Base-by-base conservation (phyloP, 2,888 invertebrate genomes). In the Cheilosia soror region DNA sequence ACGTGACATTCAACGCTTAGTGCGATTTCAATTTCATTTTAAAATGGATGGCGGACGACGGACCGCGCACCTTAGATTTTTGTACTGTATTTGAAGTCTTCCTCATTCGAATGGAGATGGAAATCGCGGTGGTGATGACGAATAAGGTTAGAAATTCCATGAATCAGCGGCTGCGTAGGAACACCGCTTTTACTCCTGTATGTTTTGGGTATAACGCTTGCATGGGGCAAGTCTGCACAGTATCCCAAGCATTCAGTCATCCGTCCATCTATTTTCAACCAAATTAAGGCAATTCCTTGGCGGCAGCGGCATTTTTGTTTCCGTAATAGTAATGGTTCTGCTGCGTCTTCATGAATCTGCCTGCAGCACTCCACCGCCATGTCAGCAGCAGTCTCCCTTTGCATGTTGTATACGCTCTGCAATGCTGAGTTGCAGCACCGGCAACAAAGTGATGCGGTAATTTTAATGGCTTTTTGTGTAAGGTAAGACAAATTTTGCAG, bases 1-100 rank as follows among this genome's bases (percentile, higher is more conserved):
- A 85, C 85, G 85, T 85, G 85, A 85, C 85, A 85, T 85, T 85
- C 85, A 85, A 68, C 76, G 85, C 85, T 85, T 76, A 68, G 85
- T 81, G 57, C 76, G 85, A 85, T 85, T 85, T 85, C 85, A 85
- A 85, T 85, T 85, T 81, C 76, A 57, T 85, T 85, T 85, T 76
- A 78, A 81, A 68, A 51, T 68, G 33, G 55, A 73, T 75, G 58
- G 63, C 63, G 49, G 29, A 31, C 20, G 53, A 60, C 65, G 44
- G 31, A 9, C 49, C 68, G 69, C 53, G 68, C 66, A 73, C 66
- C 63, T 63, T 57, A 20, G 49, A 51, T 25, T 29, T 60, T 29
- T 29, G 31, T 49, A 51, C 51, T 77, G 40, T 66, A 63, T 65
- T 71, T 79, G 55, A 53, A 68, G 42, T 69, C 57, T 63, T 84